Base-by-base conservation (phyloP, 1,140 invertebrate genomes). In the Cephus cinctus region DNA sequence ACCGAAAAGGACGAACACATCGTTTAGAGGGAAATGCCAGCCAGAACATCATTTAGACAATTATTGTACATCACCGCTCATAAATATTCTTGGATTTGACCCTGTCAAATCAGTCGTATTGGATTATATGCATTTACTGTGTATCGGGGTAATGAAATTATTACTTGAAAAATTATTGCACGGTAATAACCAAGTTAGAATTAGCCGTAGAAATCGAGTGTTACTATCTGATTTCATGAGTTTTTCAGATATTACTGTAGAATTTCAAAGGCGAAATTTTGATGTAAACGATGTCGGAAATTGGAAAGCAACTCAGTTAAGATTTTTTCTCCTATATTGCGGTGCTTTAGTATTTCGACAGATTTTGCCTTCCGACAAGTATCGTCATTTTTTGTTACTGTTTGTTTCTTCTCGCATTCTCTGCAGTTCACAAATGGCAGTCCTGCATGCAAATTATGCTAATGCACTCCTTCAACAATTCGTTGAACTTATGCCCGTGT, bases 381-480 rank as follows among this genome's bases (percentile, higher is more conserved):
- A 55, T 46, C 19, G 46, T 16, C 56, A 63, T 54, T 63, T 59
- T 47, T 19, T 63, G 38, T 20, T 61, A 9, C 27, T 65, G 11
- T 57, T 52, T 52, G 50, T 50, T 9, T 45, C 51, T 5, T 30
- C 42, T 34, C 34, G 57, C 8, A 61, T 61, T 43, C 44, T 59
- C 20, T 51, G 18, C 19, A 38, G 38, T 19, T 12, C 30, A 44
- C 20, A 58, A 15, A 27, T 52, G 5, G 47, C 50, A 16, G 35
- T 52, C 9, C 11, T 20, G 19, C 9, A 58, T 39, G 25, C 16
- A 1, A 8, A 43, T 18, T 57, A 58, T 50, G 55, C 54, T 0
- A 54, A 55, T 32, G 2, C 34, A 3, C 44, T 61, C 30, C 48
- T 66, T 16, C 44, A 47, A 27, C 44, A 38, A 30, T 63, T 66